A percentile compares a stretch with the other conserved stretches of the same genome.
Evolutionary conservation across 2,888 invertebrate species (phyloP).

Genomic region (Cheiracanthium punctorium): DNA sequence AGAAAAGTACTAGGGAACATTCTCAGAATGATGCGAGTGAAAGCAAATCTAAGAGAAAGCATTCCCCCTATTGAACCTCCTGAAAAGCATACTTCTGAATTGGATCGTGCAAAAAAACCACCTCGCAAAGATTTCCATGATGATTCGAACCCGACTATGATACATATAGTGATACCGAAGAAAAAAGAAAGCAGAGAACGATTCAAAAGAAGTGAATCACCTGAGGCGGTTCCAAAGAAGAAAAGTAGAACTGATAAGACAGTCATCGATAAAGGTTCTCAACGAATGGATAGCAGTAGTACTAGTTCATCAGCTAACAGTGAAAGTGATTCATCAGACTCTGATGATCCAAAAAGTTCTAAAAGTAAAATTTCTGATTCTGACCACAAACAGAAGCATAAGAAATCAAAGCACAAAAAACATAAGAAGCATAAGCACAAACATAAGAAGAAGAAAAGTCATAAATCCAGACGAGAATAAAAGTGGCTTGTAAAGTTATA

Average conservation of each 20-base stretch:
- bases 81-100: constrained; percentile 10
- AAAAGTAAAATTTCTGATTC: constrained; percentile 52
- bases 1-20: background rate
- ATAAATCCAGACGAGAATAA: constrained; percentile 55
- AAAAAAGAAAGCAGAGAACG: constrained; percentile 20
- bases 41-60: constrained; percentile 5
- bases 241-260: constrained; percentile 14
- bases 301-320: constrained; percentile 39
- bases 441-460: constrained; percentile 67
- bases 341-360: constrained; percentile 37
- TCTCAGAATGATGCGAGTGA: background rate
- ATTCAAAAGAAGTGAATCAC: constrained; percentile 36
- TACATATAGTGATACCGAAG: constrained; percentile 65
- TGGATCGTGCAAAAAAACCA: constrained; percentile 15
- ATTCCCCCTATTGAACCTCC: constrained; percentile 56
- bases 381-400: constrained; percentile 62
- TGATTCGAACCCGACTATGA: constrained; percentile 70
- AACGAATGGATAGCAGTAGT: constrained; percentile 38
- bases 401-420: constrained; percentile 62
- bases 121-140: constrained; percentile 42
- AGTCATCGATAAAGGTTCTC: constrained; percentile 16
- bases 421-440: constrained; percentile 71
- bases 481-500: too few relatives aligned
- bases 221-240: constrained; percentile 25
- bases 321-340: constrained; percentile 62